Evolutionary conservation across 2,797 vertebrate genomes (phyloP).

Genomic region (Tarsius wallacei): DNA sequence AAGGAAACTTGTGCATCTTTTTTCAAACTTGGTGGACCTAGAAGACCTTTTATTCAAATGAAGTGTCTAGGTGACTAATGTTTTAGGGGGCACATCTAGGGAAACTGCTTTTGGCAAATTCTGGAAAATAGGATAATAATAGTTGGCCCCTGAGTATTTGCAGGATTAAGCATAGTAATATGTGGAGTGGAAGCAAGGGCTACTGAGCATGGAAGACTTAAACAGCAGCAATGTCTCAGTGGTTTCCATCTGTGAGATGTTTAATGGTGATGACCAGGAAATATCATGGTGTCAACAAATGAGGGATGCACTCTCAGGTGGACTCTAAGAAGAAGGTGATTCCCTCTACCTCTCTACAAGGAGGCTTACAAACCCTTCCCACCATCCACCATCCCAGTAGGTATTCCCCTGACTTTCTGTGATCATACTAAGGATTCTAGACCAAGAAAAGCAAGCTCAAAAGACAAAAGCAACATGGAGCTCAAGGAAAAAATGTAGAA

Average conservation of each 20-base stretch:
- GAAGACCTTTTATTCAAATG: background rate
- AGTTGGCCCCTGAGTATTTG: background rate
- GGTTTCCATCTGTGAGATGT: background rate
- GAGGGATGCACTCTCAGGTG: background rate
- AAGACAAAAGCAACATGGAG: conserved; percentile 5
- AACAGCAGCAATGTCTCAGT: background rate
- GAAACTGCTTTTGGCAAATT: conserved; percentile 19
- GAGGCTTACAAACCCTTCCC: background rate
- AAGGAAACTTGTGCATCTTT: background rate
- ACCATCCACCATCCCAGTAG: background rate
- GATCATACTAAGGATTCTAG: background rate
- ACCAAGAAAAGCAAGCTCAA: background rate
- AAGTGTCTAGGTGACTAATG: background rate
- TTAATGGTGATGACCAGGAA: background rate
- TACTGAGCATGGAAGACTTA: background rate
- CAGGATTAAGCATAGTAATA: background rate
- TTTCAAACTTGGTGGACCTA: background rate
- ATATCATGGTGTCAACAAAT: background rate
- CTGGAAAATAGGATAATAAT: background rate
- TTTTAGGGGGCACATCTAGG: background rate
- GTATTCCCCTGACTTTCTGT: background rate
- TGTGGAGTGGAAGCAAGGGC: background rate
- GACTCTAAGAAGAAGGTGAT: background rate
- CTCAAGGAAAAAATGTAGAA: background rate
- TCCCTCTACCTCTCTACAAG: background rate